A percentile compares a stretch with the other conserved stretches of the same genome.
These are phyloP conservation scores for Pterocles gutturalis DNA, from an alignment of 2,113 vertebrate genomes.

Conservation along the genomic window DNA sequence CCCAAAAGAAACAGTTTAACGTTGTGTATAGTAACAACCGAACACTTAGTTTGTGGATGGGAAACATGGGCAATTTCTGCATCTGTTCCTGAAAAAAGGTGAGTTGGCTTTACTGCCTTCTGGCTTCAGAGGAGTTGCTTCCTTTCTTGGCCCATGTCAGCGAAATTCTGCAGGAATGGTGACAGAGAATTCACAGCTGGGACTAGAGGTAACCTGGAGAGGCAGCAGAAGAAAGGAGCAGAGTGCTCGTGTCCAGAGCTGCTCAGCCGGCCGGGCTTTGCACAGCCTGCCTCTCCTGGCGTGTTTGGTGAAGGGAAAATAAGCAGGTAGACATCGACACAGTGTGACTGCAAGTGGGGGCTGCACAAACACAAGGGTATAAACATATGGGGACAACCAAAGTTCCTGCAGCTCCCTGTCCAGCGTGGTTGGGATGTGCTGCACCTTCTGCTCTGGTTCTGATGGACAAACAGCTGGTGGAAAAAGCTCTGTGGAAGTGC, in stretches of 20 bases:
- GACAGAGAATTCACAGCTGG: neutral
- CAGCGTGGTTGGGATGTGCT: neutral
- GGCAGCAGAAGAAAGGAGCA: neutral
- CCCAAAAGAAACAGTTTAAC: neutral
- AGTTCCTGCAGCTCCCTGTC: neutral
- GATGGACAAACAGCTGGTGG: neutral
- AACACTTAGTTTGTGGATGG: neutral
- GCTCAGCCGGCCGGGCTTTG: neutral
- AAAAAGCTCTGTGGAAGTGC: neutral
- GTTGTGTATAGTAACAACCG: neutral
- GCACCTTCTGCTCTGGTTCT: neutral
- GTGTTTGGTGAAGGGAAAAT: neutral
- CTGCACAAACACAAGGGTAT: neutral
- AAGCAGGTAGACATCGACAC: neutral
- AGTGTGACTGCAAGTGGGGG: neutral
- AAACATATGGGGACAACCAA: neutral
- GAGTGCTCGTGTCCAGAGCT: neutral
- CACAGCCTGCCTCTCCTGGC: neutral
- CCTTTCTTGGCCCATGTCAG: neutral
- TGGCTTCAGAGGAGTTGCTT: neutral
- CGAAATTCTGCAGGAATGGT: neutral
- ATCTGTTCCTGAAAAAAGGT: neutral
- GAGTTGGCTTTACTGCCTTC: neutral
- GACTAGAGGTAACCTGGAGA: neutral
- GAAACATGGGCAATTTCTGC: neutral